A percentile compares a stretch with the other conserved stretches of the same genome.
Evolutionary conservation across 2,113 vertebrate species (phyloP).

Genomic region (Ptychochromis oligacanthus): DNA sequence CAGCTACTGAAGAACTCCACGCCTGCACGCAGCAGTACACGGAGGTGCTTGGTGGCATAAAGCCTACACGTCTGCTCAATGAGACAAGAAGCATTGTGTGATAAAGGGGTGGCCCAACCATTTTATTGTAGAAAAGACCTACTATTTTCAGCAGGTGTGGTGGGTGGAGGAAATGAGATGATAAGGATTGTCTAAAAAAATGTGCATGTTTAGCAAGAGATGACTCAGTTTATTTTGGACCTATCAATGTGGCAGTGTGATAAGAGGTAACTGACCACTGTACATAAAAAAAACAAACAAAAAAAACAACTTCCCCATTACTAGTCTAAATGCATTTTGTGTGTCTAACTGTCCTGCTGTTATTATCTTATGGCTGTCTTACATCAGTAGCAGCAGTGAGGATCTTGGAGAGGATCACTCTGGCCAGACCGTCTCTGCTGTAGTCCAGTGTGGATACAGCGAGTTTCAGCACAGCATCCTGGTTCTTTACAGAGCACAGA

Average conservation of each 20-base stretch:
- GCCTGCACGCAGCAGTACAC: conserved; percentile 93
- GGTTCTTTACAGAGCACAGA: conserved; percentile 96
- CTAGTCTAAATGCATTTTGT: background rate
- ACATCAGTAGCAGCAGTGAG: conserved; percentile 96
- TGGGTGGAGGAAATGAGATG: background rate
- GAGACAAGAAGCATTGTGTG: background rate
- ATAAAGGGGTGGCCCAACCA: background rate
- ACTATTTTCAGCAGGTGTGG: background rate
- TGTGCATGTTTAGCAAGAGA: background rate
- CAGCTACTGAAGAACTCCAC: conserved; percentile 99
- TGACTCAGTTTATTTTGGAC: background rate
- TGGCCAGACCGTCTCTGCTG: conserved; percentile 93
- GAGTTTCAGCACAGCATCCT: conserved; percentile 95
- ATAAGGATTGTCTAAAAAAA: background rate
- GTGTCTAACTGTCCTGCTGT: background rate
- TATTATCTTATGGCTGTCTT: conserved; percentile 68
- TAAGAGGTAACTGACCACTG: background rate
- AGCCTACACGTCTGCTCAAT: conserved; percentile 86
- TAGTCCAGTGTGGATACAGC: conserved; percentile 97
- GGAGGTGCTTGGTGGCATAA: conserved; percentile 95
- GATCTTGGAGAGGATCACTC: conserved; percentile 98
- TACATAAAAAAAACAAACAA: background rate
- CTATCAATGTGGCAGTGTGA: background rate
- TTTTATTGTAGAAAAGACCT: background rate
- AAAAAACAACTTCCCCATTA: background rate